Conservation (phyloP, 1,140 invertebrate species). For the Ceratina australensis region DNA sequence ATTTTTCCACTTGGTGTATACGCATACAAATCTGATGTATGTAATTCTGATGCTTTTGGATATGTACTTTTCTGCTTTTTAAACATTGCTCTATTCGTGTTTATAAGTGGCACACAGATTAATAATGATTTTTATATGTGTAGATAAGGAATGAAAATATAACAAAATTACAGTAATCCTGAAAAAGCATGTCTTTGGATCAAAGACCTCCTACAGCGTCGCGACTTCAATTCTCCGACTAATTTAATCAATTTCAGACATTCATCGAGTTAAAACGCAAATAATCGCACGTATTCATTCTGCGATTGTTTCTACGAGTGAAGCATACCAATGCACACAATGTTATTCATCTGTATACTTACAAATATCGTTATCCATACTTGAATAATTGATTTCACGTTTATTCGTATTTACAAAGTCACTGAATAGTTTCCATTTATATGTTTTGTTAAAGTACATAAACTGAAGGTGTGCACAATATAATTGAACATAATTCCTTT, state of each 20-base stretch:
- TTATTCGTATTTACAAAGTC: neutral
- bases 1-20: no score
- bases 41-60: no score
- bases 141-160: neutral
- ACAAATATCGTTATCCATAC: constrained; percentile 57
- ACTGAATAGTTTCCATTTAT: neutral
- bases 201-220: constrained; percentile 34
- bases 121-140: no score
- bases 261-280: neutral
- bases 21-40: no score
- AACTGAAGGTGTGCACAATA: neutral
- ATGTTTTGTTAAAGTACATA: neutral
- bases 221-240: constrained; percentile 17
- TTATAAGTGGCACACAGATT: no score
- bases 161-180: constrained; percentile 37
- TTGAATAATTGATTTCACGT: constrained; percentile 22
- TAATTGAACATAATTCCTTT: no score
- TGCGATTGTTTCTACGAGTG: constrained; percentile 3
- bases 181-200: constrained; percentile 29
- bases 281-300: neutral
- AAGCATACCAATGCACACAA: neutral
- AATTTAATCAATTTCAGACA: constrained; percentile 23
- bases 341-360: constrained; percentile 36
- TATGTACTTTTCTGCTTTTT: no score
- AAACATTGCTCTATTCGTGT: no score